These are phyloP conservation scores for Mungos mungo DNA, from an alignment of 2,113 vertebrate genomes.

Conservation along the genomic window DNA sequence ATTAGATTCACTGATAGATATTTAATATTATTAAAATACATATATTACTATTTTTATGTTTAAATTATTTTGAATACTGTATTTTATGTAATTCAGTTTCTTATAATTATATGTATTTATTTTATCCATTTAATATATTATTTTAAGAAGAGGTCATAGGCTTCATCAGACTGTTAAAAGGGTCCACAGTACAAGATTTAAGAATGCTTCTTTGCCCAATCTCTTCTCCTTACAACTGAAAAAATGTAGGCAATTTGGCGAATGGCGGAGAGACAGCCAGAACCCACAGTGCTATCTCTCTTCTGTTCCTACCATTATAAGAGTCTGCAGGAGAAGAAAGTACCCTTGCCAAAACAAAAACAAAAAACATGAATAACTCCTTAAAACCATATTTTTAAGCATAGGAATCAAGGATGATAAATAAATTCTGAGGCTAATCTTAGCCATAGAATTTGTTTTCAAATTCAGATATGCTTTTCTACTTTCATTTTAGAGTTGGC, in stretches of 20 bases:
- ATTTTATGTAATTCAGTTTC: neutral
- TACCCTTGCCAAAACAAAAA: neutral
- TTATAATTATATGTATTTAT: neutral
- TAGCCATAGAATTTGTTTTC: conserved; percentile 35
- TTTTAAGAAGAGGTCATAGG: neutral
- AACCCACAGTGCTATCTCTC: neutral
- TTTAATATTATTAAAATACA: neutral
- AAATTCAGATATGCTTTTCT: conserved; percentile 40
- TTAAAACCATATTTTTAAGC: conserved; percentile 13
- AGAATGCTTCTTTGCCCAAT: neutral
- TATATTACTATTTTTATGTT: neutral
- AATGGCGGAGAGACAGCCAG: neutral
- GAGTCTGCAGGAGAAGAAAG: neutral
- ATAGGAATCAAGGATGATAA: conserved; percentile 3
- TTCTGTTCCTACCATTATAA: neutral
- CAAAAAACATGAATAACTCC: neutral
- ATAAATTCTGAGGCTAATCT: neutral
- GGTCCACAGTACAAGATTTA: neutral
- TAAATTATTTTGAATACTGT: neutral
- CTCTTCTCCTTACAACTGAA: neutral
- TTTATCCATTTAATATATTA: neutral
- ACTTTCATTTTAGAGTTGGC: conserved; percentile 5
- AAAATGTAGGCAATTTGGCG: neutral
- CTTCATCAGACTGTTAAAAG: neutral
- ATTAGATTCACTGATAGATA: neutral